These are phyloP conservation scores for Sarcophilus harrisii DNA, from an alignment of 2,797 vertebrate species.

Conservation along the genomic window DNA sequence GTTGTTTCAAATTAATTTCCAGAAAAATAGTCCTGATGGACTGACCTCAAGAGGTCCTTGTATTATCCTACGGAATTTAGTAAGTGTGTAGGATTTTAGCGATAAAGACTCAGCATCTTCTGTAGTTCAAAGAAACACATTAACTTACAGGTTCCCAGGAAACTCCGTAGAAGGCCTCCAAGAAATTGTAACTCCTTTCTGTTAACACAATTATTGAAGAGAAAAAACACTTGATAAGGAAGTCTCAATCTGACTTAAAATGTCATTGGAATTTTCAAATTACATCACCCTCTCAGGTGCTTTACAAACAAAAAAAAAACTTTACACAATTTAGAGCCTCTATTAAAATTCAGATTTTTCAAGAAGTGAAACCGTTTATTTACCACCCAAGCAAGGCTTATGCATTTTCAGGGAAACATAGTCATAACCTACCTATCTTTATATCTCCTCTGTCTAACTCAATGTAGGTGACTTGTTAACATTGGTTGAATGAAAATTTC, in stretches of 20 bases:
- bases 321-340: neutral
- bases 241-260: neutral
- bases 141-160: constrained; percentile 93
- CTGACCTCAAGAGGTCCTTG: neutral
- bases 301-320: neutral
- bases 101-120: neutral
- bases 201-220: constrained; percentile 53
- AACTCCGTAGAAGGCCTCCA: constrained; percentile 95
- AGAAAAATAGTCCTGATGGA: neutral
- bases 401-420: neutral
- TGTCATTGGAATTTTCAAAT: neutral
- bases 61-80: neutral
- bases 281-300: neutral
- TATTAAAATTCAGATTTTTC: neutral
- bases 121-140: neutral
- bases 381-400: neutral
- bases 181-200: constrained; percentile 92
- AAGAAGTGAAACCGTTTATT: neutral
- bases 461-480: neutral
- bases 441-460: neutral
- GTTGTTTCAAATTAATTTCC: neutral
- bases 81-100: neutral
- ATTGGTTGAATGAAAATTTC: neutral
- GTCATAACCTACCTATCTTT: neutral
- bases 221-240: neutral